Conservation (phyloP, 2,888 invertebrate genomes). For the Micoletzkya japonica region DNA sequence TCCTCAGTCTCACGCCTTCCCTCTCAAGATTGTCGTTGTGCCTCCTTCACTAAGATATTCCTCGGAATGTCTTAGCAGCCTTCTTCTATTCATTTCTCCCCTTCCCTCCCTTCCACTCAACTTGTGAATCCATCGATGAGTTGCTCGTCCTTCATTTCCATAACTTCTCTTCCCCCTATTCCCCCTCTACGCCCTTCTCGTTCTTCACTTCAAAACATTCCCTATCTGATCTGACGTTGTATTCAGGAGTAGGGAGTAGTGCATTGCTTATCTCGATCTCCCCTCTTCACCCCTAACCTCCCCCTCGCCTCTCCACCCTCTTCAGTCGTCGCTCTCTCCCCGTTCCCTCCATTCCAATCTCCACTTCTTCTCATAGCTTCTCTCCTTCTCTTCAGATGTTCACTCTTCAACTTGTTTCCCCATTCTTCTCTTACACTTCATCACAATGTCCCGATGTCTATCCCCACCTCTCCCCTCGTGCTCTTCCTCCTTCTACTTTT, state of each 20-base stretch:
- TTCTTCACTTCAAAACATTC: neutral
- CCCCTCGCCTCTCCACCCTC: neutral
- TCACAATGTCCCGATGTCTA: too few species aligned
- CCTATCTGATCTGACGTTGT: neutral
- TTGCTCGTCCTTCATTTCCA: too few species aligned
- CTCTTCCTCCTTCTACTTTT: too few species aligned
- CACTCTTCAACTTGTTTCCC: neutral
- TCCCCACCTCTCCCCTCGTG: too few species aligned
- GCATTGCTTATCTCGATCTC: neutral
- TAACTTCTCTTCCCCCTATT: neutral
- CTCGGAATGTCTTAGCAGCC: too few species aligned
- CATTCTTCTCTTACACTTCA: too few species aligned
- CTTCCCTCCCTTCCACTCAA: too few species aligned
- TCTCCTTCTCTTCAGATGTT: neutral
- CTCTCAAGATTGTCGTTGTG: too few species aligned
- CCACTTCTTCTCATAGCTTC: neutral
- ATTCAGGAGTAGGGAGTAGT: neutral
- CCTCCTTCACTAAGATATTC: too few species aligned
- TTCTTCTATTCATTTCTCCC: too few species aligned
- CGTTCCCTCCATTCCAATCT: neutral
- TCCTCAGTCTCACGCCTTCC: too few species aligned
- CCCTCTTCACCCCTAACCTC: slow-evolving; percentile 19
- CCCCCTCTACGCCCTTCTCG: neutral
- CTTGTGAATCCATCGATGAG: too few species aligned
- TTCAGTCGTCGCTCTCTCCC: neutral